Evolutionary conservation across 2,797 vertebrate genomes (phyloP).

Genomic region (Enteromius treurensis): DNA sequence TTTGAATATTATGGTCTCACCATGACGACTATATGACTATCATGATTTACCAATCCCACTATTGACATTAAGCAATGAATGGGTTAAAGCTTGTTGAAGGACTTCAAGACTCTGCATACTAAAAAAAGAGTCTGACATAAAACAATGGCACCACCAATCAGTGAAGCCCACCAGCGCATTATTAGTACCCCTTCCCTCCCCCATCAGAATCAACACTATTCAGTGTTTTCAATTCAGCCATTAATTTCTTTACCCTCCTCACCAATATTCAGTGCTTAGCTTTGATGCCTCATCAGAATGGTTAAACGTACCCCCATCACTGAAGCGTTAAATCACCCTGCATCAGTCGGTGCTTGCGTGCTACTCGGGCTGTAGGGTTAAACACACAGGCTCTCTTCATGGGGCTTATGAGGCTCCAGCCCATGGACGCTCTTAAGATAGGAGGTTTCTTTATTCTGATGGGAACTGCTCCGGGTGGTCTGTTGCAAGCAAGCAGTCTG

Average conservation of each 20-base stretch:
- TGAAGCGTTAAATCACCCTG: conserved; percentile 42
- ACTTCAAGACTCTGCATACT: neutral
- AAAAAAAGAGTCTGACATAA: neutral
- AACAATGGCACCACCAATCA: conserved; percentile 1
- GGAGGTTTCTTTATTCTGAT: conserved; percentile 45
- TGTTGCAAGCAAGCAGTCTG: conserved; percentile 5
- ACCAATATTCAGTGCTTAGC: neutral
- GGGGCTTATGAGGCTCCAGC: conserved; percentile 40
- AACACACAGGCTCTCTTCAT: conserved; percentile 54
- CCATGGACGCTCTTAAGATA: conserved; percentile 34
- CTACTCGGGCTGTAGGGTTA: conserved; percentile 49
- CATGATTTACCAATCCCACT: conserved; percentile 14
- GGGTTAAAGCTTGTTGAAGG: neutral
- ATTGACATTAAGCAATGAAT: neutral
- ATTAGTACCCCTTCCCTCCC: neutral
- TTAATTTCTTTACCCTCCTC: neutral
- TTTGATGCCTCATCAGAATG: conserved; percentile 43
- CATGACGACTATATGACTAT: conserved; percentile 24
- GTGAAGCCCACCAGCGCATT: neutral
- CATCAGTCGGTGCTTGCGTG: conserved; percentile 18
- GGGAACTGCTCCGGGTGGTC: conserved; percentile 49
- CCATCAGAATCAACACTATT: neutral
- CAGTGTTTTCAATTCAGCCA: neutral
- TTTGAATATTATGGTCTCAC: conserved; percentile 43
- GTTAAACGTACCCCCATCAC: neutral